Percentiles rank a stretch among this genome's conserved stretches.
These are phyloP conservation scores for Ptychadena robeensis DNA, from an alignment of 2,797 vertebrate species.

Conservation along the genomic window DNA sequence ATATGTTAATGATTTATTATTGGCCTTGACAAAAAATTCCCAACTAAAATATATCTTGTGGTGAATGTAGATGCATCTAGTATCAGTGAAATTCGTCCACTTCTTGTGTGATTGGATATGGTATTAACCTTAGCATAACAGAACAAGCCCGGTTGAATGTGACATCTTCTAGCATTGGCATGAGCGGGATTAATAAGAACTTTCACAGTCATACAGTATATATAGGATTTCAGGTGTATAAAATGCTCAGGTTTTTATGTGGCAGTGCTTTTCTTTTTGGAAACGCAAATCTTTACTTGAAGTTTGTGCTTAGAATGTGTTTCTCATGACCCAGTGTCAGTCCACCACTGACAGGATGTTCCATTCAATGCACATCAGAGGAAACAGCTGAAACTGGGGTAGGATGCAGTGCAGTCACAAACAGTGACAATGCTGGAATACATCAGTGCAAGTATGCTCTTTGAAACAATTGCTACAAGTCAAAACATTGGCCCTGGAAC, in stretches of 20 bases:
- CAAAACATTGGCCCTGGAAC: constrained; percentile 44
- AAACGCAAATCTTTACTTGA: not conserved
- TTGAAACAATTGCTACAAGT: constrained; percentile 56
- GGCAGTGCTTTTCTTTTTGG: not conserved
- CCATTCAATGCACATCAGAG: constrained; percentile 49
- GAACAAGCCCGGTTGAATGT: too few relatives aligned
- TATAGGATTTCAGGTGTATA: not conserved
- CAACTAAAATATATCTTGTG: too few relatives aligned
- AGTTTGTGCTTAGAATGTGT: constrained; percentile 34
- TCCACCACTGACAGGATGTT: constrained; percentile 52
- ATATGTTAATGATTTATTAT: too few relatives aligned
- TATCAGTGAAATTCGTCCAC: too few relatives aligned
- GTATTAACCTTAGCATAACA: too few relatives aligned
- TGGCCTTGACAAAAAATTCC: too few relatives aligned
- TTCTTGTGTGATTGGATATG: too few relatives aligned
- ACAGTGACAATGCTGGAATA: constrained; percentile 55
- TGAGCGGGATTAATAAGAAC: too few relatives aligned
- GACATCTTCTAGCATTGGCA: too few relatives aligned
- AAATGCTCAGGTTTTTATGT: not conserved
- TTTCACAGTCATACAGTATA: too few relatives aligned
- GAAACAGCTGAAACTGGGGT: constrained; percentile 58
- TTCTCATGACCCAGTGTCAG: constrained; percentile 58
- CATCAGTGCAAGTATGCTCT: constrained; percentile 46
- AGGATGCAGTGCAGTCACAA: constrained; percentile 51
- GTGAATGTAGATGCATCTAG: too few relatives aligned